Conservation (phyloP, 2,888 invertebrate species). For the Ellobium chinense region DNA sequence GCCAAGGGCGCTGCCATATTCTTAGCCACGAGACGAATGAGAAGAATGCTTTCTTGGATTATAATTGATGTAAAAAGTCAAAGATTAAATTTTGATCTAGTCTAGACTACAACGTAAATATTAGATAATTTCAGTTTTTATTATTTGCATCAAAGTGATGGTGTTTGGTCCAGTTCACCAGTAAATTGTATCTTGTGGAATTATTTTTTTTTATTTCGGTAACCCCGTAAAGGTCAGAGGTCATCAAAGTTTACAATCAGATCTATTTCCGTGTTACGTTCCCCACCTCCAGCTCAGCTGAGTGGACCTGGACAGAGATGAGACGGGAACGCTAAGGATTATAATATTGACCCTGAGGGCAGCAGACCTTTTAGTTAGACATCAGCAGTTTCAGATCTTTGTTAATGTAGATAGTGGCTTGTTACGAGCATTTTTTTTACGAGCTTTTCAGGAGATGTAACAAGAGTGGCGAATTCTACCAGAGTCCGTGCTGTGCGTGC, state of each 20-base stretch:
- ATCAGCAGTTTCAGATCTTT: not conserved
- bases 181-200: no score
- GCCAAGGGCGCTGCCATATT: slow-evolving; percentile 58
- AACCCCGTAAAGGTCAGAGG: slow-evolving; percentile 20
- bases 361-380: not conserved
- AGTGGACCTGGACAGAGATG: no score
- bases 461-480: not conserved
- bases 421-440: not conserved
- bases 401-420: not conserved
- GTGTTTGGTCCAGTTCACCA: no score
- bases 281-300: slow-evolving; percentile 34
- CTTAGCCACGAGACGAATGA: no score
- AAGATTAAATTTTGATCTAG: no score
- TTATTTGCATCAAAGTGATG: no score
- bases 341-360: not conserved
- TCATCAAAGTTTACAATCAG: slow-evolving; percentile 26
- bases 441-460: not conserved
- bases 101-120: no score
- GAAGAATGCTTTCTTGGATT: no score
- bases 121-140: no score
- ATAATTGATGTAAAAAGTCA: no score
- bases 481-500: no score
- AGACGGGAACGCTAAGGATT: not conserved
- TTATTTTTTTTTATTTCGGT: not conserved
- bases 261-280: slow-evolving; percentile 31